Base-by-base conservation (phyloP, 1,140 invertebrate species). In the Marisa cornuarietis region DNA sequence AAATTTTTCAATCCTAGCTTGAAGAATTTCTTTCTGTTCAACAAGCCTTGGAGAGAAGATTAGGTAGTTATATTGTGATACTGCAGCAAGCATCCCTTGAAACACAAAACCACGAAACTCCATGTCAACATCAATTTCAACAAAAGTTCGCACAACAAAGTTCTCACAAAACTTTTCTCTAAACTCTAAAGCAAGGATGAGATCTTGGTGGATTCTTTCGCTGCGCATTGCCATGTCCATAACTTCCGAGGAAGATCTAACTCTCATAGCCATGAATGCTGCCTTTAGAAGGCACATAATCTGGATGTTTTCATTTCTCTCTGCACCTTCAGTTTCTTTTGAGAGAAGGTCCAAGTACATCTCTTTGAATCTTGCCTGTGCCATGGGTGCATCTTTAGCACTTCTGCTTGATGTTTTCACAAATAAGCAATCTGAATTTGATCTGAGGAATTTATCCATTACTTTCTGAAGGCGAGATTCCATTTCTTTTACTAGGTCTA, bases 21-120 rank as follows among this genome's bases (percentile, higher is more conserved):
- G 31, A 72, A 87, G 81, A 31, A 75, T 26, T 16, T 85, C 82
- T 66, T 84, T 84, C 22, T 78, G 68, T 20, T 82, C 76, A 8
- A 76, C 76, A 49, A 89, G 82, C 42, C 85, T 81, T 71, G 81
- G 65, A 6, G 88, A 89, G 78, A 75, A 85, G 31, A 88, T 85
- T 13, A 87, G 72, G 74, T 88, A 89, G 74, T 89, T 89, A 65
- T 89, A 89, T 71, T 89, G 88, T 26, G 86, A 87, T n/a, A 89
- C 62, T 14, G 87, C 87, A 31, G 79, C 82, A 20, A 89, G 65
- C 22, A 81, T 52, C 52, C 81, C 63, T 51, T 83, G 65, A 68
- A 71, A 88, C 22, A 88, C 88, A 87, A 88, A 89, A 20, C 86
- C 87, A 71, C 88, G 79, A 79, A 89, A 89, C 71, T 89, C 88